Percentiles rank a stretch among this genome's conserved stretches.
Conservation (phyloP, 2,888 invertebrate genomes). For the Eupithecia subumbrata region DNA sequence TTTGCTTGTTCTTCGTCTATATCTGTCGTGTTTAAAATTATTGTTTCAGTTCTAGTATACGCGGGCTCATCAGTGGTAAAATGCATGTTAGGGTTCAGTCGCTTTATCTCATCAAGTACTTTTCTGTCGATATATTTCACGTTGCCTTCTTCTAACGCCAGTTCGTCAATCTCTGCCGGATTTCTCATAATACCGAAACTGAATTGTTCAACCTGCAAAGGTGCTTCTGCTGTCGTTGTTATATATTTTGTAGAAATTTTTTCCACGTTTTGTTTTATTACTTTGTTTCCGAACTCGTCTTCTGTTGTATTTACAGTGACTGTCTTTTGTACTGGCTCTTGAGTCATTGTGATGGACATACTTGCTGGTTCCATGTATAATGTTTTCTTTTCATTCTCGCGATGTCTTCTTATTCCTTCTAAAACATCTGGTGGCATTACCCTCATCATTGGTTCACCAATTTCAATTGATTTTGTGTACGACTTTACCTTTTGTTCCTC, state of each 20-base stretch:
- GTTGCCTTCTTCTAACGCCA: conserved; percentile 75
- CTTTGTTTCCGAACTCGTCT: conserved; percentile 80
- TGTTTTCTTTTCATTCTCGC: conserved; percentile 70
- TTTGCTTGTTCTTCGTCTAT: conserved; percentile 77
- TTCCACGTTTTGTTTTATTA: conserved; percentile 79
- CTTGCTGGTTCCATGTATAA: conserved; percentile 78
- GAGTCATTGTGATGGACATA: conserved; percentile 76
- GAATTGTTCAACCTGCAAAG: conserved; percentile 78
- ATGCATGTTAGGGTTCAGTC: conserved; percentile 77
- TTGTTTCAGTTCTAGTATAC: conserved; percentile 79
- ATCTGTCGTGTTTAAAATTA: conserved; percentile 81
- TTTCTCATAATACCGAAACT: conserved; percentile 77
- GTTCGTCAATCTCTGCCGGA: conserved; percentile 67
- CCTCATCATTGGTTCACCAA: conserved; percentile 71
- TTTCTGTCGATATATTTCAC: conserved; percentile 74
- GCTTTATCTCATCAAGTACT: conserved; percentile 75
- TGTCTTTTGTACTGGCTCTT: conserved; percentile 79
- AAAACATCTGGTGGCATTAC: conserved; percentile 77
- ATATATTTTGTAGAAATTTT: conserved; percentile 75
- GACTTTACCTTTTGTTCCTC: conserved; percentile 67
- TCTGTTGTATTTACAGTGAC: conserved; percentile 80
- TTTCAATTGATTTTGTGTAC: conserved; percentile 81
- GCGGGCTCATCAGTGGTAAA: conserved; percentile 77
- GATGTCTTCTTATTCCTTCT: conserved; percentile 72
- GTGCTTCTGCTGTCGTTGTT: conserved; percentile 71